phyloP scores from a whole-genome alignment of 2,113 vertebrate species.

The Sinocyclocheilus maitianheensis region DNA sequence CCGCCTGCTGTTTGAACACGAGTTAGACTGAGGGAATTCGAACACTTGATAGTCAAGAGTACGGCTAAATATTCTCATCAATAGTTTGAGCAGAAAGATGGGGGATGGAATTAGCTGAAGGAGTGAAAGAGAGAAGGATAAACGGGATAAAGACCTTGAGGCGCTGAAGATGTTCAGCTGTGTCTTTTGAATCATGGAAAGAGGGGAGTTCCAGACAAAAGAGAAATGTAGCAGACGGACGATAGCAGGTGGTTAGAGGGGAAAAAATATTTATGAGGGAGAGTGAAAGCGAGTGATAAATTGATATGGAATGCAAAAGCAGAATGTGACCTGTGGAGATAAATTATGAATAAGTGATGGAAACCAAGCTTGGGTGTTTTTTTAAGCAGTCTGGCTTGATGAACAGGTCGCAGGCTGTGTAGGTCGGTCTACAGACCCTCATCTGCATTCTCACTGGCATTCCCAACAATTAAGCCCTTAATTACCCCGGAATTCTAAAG shows the following conservation, averaged over 20 bases:
- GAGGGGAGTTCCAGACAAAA: constrained; percentile 26
- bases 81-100: constrained; percentile 10
- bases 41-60: constrained; percentile 32
- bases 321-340: background rate
- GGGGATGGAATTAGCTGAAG: background rate
- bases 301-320: background rate
- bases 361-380: background rate
- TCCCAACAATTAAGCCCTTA: constrained; percentile 56
- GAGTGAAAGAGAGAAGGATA: background rate
- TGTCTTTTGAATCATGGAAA: constrained; percentile 25
- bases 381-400: constrained; percentile 31
- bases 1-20: constrained; percentile 4
- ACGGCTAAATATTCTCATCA: constrained; percentile 28
- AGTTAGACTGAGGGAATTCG: constrained; percentile 32
- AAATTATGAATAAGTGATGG: constrained; percentile 23
- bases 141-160: background rate
- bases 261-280: background rate
- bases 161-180: constrained; percentile 17
- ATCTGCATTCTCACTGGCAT: constrained; percentile 44
- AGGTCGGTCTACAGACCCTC: constrained; percentile 33
- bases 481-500: constrained; percentile 56
- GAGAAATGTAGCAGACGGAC: constrained; percentile 10
- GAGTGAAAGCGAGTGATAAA: background rate
- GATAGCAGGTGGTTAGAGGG: constrained; percentile 5
- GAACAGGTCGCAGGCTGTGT: constrained; percentile 40